A percentile compares a stretch with the other conserved stretches of the same genome.
phyloP scores from a whole-genome alignment of 2,888 invertebrate species.

The Eustalomyia histrio region DNA sequence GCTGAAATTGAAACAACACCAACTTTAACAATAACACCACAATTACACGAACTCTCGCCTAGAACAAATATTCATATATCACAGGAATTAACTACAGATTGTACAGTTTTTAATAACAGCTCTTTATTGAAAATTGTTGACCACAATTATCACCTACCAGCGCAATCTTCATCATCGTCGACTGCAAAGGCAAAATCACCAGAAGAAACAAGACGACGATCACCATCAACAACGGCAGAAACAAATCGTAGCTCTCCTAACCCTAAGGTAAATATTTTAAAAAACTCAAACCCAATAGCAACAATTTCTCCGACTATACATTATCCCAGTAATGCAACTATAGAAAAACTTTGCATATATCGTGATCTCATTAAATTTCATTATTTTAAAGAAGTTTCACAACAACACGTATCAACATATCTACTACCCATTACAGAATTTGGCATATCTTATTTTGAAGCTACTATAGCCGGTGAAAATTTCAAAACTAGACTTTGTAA shows the following conservation, averaged over 20 bases:
- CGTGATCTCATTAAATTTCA: conserved; percentile 48
- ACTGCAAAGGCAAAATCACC: background rate
- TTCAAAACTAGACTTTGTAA: conserved; percentile 42
- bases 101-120: conserved; percentile 60
- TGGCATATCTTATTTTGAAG: conserved; percentile 45
- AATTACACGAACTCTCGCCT: background rate
- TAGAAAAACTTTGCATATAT: conserved; percentile 38
- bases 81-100: conserved; percentile 60
- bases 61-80: conserved; percentile 40
- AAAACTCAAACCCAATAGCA: conserved; percentile 7
- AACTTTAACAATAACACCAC: background rate
- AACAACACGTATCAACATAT: conserved; percentile 51
- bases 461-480: conserved; percentile 30
- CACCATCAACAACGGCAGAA: background rate
- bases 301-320: conserved; percentile 13
- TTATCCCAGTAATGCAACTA: background rate
- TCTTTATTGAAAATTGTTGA: conserved; percentile 46
- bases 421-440: conserved; percentile 52
- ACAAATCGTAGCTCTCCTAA: background rate
- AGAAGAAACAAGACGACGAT: background rate
- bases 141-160: conserved; percentile 19
- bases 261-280: conserved; percentile 51
- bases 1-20: background rate
- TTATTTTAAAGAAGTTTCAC: conserved; percentile 57
- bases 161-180: background rate